Conservation (phyloP, 2,888 invertebrate species). For the Lithophane semibrunnea region DNA sequence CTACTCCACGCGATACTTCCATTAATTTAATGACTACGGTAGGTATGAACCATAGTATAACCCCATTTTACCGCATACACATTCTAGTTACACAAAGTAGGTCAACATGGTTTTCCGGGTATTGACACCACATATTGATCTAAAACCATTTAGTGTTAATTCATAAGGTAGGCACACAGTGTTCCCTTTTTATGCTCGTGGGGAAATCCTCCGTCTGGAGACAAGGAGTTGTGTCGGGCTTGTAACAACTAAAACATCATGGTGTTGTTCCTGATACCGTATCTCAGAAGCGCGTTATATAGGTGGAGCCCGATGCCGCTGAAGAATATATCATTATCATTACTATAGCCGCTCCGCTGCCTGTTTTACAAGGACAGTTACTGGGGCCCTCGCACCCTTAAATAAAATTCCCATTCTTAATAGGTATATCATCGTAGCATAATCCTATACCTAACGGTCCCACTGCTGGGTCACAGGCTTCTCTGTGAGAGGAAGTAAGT, state of each 20-base stretch:
- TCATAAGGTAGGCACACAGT: background rate
- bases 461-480: too few relatives aligned
- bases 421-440: background rate
- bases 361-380: background rate
- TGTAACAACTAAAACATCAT: background rate
- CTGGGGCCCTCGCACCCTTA: background rate
- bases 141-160: background rate
- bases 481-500: too few relatives aligned
- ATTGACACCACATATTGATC: conserved; percentile 9
- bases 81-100: conserved; percentile 13
- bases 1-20: conserved; percentile 36
- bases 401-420: background rate
- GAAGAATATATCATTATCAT: background rate
- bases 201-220: background rate
- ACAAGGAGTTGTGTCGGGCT: background rate
- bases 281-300: background rate
- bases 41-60: conserved; percentile 16
- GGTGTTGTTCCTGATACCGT: background rate
- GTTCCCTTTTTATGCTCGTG: background rate
- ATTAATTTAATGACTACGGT: conserved; percentile 37
- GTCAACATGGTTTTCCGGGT: conserved; percentile 11
- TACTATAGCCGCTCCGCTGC: too few relatives aligned
- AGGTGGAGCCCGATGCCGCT: too few relatives aligned
- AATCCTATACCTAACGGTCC: too few relatives aligned
- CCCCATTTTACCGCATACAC: conserved; percentile 11